Percentiles rank a stretch among this genome's conserved stretches.
These are phyloP conservation scores for Synanthedon myopaeformis DNA, from an alignment of 2,888 invertebrate genomes.

Conservation along the genomic window DNA sequence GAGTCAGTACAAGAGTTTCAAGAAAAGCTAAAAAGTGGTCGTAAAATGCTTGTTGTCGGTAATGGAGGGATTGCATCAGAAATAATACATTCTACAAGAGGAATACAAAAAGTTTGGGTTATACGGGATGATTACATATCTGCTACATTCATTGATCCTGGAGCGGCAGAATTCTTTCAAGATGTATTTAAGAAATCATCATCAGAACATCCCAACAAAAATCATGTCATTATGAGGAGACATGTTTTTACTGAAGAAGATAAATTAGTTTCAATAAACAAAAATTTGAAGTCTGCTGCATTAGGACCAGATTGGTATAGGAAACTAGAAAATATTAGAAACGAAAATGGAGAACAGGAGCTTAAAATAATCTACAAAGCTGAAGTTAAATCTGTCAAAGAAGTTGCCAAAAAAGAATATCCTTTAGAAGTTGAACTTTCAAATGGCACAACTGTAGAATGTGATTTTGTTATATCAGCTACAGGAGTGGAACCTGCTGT, in stretches of 20 bases:
- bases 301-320: conserved; percentile 97
- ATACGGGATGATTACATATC: conserved; percentile 93
- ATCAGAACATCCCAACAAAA: conserved; percentile 15
- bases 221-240: conserved; percentile 63
- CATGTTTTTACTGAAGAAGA: conserved; percentile 76
- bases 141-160: conserved; percentile 94
- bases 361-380: conserved; percentile 73
- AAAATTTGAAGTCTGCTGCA: conserved; percentile 82
- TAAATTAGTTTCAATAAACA: conserved; percentile 37
- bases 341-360: conserved; percentile 60
- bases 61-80: conserved; percentile 99
- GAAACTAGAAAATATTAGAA: conserved; percentile 69
- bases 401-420: conserved; percentile 58
- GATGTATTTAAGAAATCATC: conserved; percentile 30
- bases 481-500: conserved; percentile 88
- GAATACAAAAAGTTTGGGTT: conserved; percentile 91
- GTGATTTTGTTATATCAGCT: conserved; percentile 95
- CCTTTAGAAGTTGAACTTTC: conserved; percentile 80
- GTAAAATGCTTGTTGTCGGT: conserved; percentile 86
- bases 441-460: conserved; percentile 77
- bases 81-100: conserved; percentile 87
- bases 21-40: conserved; percentile 74
- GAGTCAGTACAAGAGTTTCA: conserved; percentile 90
- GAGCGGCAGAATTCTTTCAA: conserved; percentile 94
- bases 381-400: conserved; percentile 60